Conservation (phyloP, 2,888 invertebrate genomes). For the Epicampocera succincta region DNA sequence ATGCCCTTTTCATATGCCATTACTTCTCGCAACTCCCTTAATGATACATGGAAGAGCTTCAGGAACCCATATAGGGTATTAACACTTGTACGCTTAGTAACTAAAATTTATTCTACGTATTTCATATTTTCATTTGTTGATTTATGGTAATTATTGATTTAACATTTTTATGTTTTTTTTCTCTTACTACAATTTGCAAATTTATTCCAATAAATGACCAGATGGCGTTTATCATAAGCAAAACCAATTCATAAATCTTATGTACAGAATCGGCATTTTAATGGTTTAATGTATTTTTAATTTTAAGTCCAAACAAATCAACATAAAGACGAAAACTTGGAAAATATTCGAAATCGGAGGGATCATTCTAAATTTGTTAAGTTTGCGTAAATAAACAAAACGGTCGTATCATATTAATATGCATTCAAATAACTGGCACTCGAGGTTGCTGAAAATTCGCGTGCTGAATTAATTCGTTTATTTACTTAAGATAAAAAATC, state of each 20-base stretch:
- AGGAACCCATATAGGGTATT: too few relatives aligned
- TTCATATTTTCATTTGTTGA: neutral
- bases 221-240: neutral
- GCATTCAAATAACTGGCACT: too few relatives aligned
- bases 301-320: slow-evolving; percentile 14
- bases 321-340: neutral
- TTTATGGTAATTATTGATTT: neutral
- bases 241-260: slow-evolving; percentile 26
- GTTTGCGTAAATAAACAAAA: neutral
- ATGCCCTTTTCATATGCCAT: too few relatives aligned
- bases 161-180: neutral
- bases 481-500: too few relatives aligned
- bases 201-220: slow-evolving; percentile 5
- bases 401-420: neutral
- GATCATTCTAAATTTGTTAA: neutral
- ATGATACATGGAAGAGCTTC: too few relatives aligned
- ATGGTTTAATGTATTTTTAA: neutral
- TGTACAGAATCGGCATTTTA: slow-evolving; percentile 22
- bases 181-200: neutral
- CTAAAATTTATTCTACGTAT: too few relatives aligned
- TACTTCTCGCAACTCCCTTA: too few relatives aligned
- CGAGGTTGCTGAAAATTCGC: too few relatives aligned
- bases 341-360: neutral
- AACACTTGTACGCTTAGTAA: too few relatives aligned
- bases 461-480: too few relatives aligned